phyloP scores from a whole-genome alignment of 1,140 invertebrate genomes.

The Batillaria attramentaria region DNA sequence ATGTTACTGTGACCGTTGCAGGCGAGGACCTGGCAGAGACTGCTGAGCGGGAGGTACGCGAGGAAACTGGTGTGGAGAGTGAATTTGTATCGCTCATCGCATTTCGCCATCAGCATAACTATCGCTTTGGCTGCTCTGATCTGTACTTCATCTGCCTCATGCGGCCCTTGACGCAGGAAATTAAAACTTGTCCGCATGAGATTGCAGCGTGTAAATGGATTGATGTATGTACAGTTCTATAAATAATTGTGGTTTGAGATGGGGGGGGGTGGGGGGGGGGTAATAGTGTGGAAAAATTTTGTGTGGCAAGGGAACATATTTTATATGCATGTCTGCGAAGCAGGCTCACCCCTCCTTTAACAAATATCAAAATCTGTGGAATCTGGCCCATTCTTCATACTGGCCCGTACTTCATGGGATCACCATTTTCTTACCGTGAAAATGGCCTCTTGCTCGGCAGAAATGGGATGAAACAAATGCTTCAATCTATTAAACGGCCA shows the following conservation, averaged over 20 bases:
- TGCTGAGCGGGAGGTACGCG: slow-evolving; percentile 86
- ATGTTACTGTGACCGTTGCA: no score
- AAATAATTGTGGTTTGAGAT: not conserved
- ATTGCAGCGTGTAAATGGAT: slow-evolving; percentile 87
- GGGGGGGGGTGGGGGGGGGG: no score
- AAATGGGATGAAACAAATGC: no score
- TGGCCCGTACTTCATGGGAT: not conserved
- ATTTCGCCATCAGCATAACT: slow-evolving; percentile 80
- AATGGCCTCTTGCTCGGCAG: no score
- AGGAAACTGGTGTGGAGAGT: slow-evolving; percentile 88
- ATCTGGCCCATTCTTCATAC: not conserved
- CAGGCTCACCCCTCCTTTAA: no score
- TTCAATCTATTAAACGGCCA: no score
- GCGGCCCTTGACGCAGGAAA: slow-evolving; percentile 76
- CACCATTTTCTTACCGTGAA: no score
- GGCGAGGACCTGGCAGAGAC: slow-evolving; percentile 87
- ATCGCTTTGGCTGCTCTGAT: slow-evolving; percentile 86
- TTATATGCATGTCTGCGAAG: not conserved
- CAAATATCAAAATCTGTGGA: not conserved
- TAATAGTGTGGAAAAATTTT: not conserved
- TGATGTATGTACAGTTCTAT: slow-evolving; percentile 57
- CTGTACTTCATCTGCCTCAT: slow-evolving; percentile 86
- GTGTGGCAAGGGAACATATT: not conserved
- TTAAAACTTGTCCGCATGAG: slow-evolving; percentile 82
- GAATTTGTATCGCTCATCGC: slow-evolving; percentile 83